These are phyloP conservation scores for Amorpha juglandis DNA, from an alignment of 2,888 invertebrate genomes.

Conservation along the genomic window DNA sequence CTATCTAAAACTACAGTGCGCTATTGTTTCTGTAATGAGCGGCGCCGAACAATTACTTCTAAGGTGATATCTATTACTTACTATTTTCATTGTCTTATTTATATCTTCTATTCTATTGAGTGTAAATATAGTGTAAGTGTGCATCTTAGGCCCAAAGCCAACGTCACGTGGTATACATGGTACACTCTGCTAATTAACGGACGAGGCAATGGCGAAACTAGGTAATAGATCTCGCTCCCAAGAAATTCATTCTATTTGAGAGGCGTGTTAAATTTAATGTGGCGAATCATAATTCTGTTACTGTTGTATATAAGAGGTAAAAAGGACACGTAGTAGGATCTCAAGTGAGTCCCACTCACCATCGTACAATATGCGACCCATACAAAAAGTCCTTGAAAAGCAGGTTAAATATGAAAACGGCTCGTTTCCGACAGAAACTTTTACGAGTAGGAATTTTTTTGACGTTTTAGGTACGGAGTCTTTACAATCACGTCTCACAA, in stretches of 20 bases:
- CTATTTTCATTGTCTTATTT: too few relatives aligned
- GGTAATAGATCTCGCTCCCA: neutral
- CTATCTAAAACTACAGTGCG: neutral
- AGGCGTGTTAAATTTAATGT: constrained; percentile 21
- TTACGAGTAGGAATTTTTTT: constrained; percentile 24
- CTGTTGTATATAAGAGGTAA: neutral
- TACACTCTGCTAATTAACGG: too few relatives aligned
- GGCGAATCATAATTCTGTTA: constrained; percentile 8
- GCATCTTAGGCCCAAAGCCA: too few relatives aligned
- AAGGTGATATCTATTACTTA: neutral
- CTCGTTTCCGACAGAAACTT: constrained; percentile 23
- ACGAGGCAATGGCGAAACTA: too few relatives aligned
- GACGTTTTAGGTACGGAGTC: constrained; percentile 6
- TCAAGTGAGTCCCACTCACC: constrained; percentile 3
- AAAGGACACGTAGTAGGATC: neutral
- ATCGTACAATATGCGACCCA: constrained; percentile 6
- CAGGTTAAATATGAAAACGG: constrained; percentile 22
- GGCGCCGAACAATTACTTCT: neutral
- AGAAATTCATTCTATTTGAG: constrained; percentile 4
- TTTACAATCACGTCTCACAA: constrained; percentile 34
- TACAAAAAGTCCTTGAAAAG: constrained; percentile 5
- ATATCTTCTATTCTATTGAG: too few relatives aligned
- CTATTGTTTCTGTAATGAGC: constrained; percentile 4
- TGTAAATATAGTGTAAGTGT: too few relatives aligned
- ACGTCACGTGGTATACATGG: too few relatives aligned